These are phyloP conservation scores for Rhyacophila brunnea DNA, from an alignment of 1,140 invertebrate species.

Conservation along the genomic window DNA sequence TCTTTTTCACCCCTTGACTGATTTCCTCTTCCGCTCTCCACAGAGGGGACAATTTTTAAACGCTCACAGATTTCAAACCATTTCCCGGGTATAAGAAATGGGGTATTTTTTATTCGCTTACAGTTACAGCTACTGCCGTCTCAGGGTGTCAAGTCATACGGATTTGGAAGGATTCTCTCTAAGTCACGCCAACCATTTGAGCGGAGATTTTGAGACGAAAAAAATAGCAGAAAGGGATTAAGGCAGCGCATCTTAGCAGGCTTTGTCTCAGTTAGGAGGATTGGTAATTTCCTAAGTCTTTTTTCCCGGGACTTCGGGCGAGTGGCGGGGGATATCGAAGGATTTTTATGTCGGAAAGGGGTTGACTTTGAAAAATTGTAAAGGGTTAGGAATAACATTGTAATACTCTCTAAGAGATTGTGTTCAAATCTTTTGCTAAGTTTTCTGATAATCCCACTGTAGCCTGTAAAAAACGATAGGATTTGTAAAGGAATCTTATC, in stretches of 20 bases:
- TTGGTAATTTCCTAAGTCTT: constrained; percentile 31
- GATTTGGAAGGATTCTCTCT: constrained; percentile 30
- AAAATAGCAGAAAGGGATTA: constrained; percentile 30
- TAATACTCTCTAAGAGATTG: constrained; percentile 36
- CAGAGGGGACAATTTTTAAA: constrained; percentile 33
- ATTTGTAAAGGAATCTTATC: constrained; percentile 23
- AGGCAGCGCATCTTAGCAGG: constrained; percentile 26
- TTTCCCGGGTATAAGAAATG: constrained; percentile 17
- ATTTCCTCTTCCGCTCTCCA: constrained; percentile 31
- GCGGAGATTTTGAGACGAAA: constrained; percentile 29
- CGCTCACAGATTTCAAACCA: constrained; percentile 30
- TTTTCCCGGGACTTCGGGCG: constrained; percentile 7
- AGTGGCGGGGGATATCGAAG: constrained; percentile 6
- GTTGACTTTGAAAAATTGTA: constrained; percentile 35
- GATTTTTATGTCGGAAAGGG: constrained; percentile 33
- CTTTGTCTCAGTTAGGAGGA: constrained; percentile 27
- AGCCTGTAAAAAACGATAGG: constrained; percentile 23
- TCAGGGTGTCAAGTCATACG: constrained; percentile 31
- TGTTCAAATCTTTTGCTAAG: constrained; percentile 32
- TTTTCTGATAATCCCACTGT: constrained; percentile 35
- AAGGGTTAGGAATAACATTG: constrained; percentile 35
- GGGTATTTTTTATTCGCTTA: constrained; percentile 12
- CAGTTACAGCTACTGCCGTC: constrained; percentile 10
- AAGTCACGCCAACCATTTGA: constrained; percentile 24
- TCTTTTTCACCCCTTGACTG: constrained; percentile 32